phyloP scores from a whole-genome alignment of 1,140 invertebrate genomes.

The Oedothorax gibbosus region DNA sequence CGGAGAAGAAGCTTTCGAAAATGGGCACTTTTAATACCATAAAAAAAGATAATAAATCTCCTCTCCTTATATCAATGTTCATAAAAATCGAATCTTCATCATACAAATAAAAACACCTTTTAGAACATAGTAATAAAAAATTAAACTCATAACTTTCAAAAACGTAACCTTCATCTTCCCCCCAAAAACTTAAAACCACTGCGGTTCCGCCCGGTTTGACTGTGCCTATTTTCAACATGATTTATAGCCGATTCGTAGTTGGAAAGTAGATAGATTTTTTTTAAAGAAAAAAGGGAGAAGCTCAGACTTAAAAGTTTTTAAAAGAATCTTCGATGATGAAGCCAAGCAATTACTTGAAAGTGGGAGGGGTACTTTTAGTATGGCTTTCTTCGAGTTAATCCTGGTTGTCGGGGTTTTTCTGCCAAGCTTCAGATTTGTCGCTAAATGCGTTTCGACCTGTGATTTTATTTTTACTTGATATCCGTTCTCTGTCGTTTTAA shows the following conservation, averaged over 20 bases:
- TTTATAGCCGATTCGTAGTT: constrained; percentile 32
- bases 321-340: constrained; percentile 43
- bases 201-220: constrained; percentile 8
- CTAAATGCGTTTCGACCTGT: too few species aligned
- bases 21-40: constrained; percentile 19
- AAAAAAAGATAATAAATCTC: constrained; percentile 45
- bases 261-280: constrained; percentile 30
- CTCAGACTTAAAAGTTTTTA: constrained; percentile 1
- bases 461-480: too few species aligned
- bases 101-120: constrained; percentile 18
- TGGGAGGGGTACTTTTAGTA: constrained; percentile 2
- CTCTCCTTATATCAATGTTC: constrained; percentile 30
- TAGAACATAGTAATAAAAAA: constrained; percentile 9
- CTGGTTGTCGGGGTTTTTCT: too few species aligned
- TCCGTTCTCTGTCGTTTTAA: too few species aligned
- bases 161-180: constrained; percentile 3
- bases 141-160: not conserved
- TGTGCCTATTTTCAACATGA: constrained; percentile 39
- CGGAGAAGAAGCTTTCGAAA: not conserved
- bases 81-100: constrained; percentile 45
- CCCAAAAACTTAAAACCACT: constrained; percentile 11
- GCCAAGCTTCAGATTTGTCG: too few species aligned
- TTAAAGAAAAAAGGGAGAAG: too few species aligned
- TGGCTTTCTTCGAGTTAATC: not conserved
- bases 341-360: constrained; percentile 43